Conservation (phyloP, 2,797 vertebrate genomes). For the Adelosebastes latens region DNA sequence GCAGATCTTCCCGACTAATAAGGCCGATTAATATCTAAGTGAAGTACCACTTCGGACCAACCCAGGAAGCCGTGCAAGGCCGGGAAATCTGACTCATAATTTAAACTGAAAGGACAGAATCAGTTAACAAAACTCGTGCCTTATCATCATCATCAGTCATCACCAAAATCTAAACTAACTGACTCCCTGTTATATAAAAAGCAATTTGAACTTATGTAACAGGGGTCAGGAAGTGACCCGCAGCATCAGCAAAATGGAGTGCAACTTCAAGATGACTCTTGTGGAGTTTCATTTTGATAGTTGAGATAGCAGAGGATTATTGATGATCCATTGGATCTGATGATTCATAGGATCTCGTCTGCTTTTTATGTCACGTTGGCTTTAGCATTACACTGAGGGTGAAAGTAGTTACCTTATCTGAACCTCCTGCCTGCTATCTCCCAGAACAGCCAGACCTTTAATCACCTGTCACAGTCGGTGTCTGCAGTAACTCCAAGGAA, state of each 20-base stretch:
- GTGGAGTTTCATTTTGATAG: constrained; percentile 48
- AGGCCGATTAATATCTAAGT: constrained; percentile 62
- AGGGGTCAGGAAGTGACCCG: constrained; percentile 42
- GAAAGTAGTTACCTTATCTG: constrained; percentile 61
- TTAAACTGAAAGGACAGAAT: constrained; percentile 64
- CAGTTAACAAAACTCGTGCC: constrained; percentile 53
- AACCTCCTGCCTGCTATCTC: constrained; percentile 45
- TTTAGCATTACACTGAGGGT: constrained; percentile 36
- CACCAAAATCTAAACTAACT: constrained; percentile 32
- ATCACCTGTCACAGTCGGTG: constrained; percentile 55
- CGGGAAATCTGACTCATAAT: constrained; percentile 46
- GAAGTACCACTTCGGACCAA: constrained; percentile 55
- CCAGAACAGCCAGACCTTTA: constrained; percentile 51
- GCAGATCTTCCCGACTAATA: constrained; percentile 52
- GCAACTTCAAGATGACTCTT: constrained; percentile 41
- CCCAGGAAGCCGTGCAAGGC: constrained; percentile 31
- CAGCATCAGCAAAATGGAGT: constrained; percentile 38
- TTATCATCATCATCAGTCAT: constrained; percentile 51
- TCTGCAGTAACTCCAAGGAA: constrained; percentile 29
- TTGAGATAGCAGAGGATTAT: constrained; percentile 53
- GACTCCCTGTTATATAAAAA: constrained; percentile 37
- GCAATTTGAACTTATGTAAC: constrained; percentile 51
- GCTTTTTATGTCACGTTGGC: constrained; percentile 52
- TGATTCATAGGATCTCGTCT: constrained; percentile 52
- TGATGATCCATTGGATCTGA: constrained; percentile 60